Percentiles rank a stretch among this genome's conserved stretches.
Evolutionary conservation across 2,888 invertebrate genomes (phyloP).

Genomic region (Dorcus parallelipipedus): DNA sequence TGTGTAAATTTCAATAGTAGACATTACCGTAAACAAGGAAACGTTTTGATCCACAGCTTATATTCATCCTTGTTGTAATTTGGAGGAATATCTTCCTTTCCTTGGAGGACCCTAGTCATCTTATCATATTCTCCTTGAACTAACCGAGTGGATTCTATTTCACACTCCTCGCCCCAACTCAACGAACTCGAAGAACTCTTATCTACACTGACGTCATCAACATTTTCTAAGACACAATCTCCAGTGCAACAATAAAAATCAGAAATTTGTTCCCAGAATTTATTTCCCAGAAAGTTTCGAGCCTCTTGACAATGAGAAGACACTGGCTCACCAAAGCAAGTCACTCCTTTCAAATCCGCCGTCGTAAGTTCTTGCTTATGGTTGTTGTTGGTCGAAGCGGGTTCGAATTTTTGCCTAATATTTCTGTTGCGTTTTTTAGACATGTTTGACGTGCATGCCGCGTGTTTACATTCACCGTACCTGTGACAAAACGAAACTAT

Average conservation of each 20-base stretch:
- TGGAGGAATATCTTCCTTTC: constrained; percentile 52
- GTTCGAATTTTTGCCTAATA: constrained; percentile 23
- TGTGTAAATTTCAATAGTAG: not conserved
- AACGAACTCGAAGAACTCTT: constrained; percentile 44
- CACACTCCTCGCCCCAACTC: constrained; percentile 55
- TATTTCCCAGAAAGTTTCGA: not conserved
- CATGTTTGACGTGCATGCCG: constrained; percentile 19
- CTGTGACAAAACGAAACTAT: no score
- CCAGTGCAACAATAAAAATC: not conserved
- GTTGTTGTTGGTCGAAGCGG: no score
- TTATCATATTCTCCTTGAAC: constrained; percentile 56
- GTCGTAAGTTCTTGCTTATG: no score
- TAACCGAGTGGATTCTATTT: constrained; percentile 53
- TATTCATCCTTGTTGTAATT: constrained; percentile 57
- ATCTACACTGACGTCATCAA: constrained; percentile 17
- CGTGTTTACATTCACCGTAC: no score
- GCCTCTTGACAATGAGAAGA: not conserved
- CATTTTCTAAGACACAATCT: constrained; percentile 1
- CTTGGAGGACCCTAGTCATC: constrained; percentile 56
- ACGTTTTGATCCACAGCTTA: constrained; percentile 57
- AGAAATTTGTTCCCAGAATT: not conserved
- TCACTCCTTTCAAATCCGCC: no score
- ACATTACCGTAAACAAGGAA: constrained; percentile 56
- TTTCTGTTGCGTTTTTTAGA: constrained; percentile 28
- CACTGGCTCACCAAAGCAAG: constrained; percentile 7